Evolutionary conservation across 1,140 invertebrate genomes (phyloP).

Genomic region (Drosophila punjabiensis): DNA sequence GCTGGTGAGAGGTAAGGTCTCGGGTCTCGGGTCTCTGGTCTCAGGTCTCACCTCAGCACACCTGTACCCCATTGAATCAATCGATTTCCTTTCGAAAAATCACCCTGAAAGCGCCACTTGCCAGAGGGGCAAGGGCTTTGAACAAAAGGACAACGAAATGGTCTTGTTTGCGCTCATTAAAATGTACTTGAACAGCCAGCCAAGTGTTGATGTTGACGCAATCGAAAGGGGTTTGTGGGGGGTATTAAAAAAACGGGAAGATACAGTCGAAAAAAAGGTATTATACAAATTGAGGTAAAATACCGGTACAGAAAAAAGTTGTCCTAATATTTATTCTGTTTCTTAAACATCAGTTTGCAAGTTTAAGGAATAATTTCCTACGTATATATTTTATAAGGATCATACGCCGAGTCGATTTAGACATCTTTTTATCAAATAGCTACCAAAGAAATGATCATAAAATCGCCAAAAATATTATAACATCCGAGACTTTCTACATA

Average conservation of each 20-base stretch:
- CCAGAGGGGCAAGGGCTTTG: slow-evolving; percentile 12
- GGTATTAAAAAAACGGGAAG: not conserved
- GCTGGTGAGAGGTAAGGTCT: slow-evolving; percentile 18
- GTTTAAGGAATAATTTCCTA: too few relatives aligned
- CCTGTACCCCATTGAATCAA: slow-evolving; percentile 42
- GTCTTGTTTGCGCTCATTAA: slow-evolving; percentile 64
- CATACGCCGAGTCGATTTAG: too few relatives aligned
- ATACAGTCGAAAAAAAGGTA: too few relatives aligned
- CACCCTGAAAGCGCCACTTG: slow-evolving; percentile 50
- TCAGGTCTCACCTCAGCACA: slow-evolving; percentile 5
- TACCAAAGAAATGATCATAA: too few relatives aligned
- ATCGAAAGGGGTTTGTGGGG: slow-evolving; percentile 6
- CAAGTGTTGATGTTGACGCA: slow-evolving; percentile 22
- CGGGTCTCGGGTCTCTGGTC: not conserved
- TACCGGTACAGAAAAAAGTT: too few relatives aligned
- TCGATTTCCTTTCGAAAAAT: slow-evolving; percentile 65
- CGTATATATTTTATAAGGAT: too few relatives aligned
- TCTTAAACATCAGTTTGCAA: too few relatives aligned
- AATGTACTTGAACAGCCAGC: slow-evolving; percentile 55
- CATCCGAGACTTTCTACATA: too few relatives aligned
- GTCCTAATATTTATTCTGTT: too few relatives aligned
- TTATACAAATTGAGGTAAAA: too few relatives aligned
- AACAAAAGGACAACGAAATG: slow-evolving; percentile 61
- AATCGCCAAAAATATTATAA: too few relatives aligned
- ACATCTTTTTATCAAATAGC: too few relatives aligned